Conservation (phyloP, 2,113 vertebrate genomes). For the Dipodomys ordii region DNA sequence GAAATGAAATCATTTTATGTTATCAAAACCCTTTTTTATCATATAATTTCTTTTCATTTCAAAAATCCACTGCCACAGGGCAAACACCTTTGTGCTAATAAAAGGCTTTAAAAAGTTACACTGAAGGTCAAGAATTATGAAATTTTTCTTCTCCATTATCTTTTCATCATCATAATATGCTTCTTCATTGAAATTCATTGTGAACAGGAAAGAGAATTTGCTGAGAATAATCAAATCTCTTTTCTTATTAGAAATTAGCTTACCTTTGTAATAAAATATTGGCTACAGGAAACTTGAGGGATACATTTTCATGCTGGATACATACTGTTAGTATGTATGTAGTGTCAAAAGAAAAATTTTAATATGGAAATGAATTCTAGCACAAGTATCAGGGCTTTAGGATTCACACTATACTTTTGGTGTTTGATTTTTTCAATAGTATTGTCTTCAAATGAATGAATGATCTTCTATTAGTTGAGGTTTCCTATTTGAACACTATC, state of each 20-base stretch:
- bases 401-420: background rate
- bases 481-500: background rate
- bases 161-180: slow-evolving; percentile 4
- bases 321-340: background rate
- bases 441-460: slow-evolving; percentile 19
- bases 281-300: background rate
- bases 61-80: slow-evolving; percentile 77
- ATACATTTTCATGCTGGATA: background rate
- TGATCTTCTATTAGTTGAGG: background rate
- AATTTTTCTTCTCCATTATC: slow-evolving; percentile 55
- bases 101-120: slow-evolving; percentile 76
- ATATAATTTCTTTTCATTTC: slow-evolving; percentile 68
- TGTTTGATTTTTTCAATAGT: background rate
- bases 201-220: slow-evolving; percentile 1
- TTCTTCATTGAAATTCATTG: slow-evolving; percentile 52
- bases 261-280: slow-evolving; percentile 50
- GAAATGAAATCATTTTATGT: slow-evolving; percentile 60
- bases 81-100: slow-evolving; percentile 75
- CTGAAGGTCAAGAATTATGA: slow-evolving; percentile 79
- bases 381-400: background rate
- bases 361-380: slow-evolving; percentile 12
- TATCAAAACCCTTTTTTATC: slow-evolving; percentile 67
- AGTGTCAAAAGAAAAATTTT: slow-evolving; percentile 21
- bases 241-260: slow-evolving; percentile 56
- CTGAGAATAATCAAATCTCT: slow-evolving; percentile 27